A percentile compares a stretch with the other conserved stretches of the same genome.
phyloP scores from a whole-genome alignment of 35 echinoderm and acorn worm species.

The Chiridota heheva region DNA sequence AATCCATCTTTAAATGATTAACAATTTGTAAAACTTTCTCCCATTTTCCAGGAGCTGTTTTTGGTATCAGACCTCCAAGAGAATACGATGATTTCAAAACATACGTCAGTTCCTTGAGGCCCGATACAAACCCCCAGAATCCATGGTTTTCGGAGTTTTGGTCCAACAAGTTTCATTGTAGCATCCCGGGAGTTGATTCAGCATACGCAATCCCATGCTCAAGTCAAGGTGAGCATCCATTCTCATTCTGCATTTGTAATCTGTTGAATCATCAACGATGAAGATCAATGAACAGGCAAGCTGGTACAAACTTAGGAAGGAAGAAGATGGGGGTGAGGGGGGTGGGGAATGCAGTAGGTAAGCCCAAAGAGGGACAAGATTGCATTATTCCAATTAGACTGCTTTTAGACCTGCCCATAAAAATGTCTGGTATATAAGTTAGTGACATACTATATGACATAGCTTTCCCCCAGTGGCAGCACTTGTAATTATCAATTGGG shows the following conservation, averaged over 20 bases:
- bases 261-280: neutral
- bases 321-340: neutral
- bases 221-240: neutral
- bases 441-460: no score
- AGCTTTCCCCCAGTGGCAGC: no score
- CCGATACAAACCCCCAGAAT: constrained; percentile 62
- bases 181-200: constrained; percentile 19
- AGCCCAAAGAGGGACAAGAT: neutral
- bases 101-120: constrained; percentile 54
- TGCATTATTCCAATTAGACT: no score
- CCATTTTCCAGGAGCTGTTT: no score
- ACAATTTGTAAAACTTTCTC: no score
- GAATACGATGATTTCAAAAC: constrained; percentile 35
- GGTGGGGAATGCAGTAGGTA: neutral
- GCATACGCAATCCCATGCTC: constrained; percentile 25
- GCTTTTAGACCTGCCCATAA: no score
- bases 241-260: neutral
- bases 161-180: constrained; percentile 74
- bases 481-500: no score
- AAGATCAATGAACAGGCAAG: neutral
- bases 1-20: no score
- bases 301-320: neutral
- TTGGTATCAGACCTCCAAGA: no score
- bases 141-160: constrained; percentile 90
- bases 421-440: no score